Conservation (phyloP, 2,797 vertebrate genomes). For the Lacerta agilis region DNA sequence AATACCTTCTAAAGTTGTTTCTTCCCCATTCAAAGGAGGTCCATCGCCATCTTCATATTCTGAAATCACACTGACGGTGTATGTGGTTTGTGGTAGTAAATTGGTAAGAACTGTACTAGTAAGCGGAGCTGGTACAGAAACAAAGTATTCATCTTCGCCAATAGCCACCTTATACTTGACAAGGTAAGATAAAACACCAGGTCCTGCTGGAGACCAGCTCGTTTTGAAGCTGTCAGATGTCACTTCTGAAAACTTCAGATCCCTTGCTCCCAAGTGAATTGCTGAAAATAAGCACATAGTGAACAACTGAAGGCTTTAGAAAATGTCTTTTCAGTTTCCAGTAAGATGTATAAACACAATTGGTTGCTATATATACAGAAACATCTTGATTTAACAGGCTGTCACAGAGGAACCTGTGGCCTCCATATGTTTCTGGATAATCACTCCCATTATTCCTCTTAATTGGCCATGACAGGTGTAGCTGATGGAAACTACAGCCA, state of each 20-base stretch:
- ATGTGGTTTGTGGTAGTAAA: constrained; percentile 89
- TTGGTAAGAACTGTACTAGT: constrained; percentile 82
- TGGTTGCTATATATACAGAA: not conserved
- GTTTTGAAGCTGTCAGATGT: constrained; percentile 87
- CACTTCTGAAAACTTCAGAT: constrained; percentile 87
- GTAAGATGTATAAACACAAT: not conserved
- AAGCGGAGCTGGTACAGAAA: constrained; percentile 86
- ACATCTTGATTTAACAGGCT: not conserved
- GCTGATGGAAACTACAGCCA: too few species aligned
- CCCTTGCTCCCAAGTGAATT: constrained; percentile 86
- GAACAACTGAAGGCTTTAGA: not conserved
- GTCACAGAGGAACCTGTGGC: not conserved
- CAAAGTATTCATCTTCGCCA: constrained; percentile 80
- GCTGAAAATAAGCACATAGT: constrained; percentile 47
- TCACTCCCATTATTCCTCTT: not conserved
- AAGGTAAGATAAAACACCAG: constrained; percentile 84
- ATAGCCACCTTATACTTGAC: constrained; percentile 85
- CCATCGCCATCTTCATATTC: constrained; percentile 91
- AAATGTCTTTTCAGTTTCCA: too few species aligned
- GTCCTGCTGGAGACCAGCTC: constrained; percentile 85
- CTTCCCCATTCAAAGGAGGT: constrained; percentile 82
- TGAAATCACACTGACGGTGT: constrained; percentile 87
- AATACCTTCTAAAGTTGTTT: constrained; percentile 91
- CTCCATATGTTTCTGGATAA: not conserved
- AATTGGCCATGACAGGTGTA: not conserved